Evolutionary conservation across 1,140 invertebrate genomes (phyloP), one percentile per base, ranked within the genome.

Genomic region (Zaprionus lachaisei): DNA sequence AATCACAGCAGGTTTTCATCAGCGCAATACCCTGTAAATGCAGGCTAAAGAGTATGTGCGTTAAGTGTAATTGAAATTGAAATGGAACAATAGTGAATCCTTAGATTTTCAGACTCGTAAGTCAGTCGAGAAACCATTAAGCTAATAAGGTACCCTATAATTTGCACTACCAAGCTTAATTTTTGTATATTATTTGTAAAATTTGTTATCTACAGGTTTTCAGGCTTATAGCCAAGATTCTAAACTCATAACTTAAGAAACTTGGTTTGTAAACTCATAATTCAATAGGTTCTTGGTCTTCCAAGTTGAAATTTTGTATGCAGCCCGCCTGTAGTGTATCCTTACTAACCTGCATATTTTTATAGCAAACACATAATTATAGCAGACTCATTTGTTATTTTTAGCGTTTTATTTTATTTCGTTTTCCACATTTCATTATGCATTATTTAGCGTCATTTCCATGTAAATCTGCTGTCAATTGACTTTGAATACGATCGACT

Each of bases 381-480:
- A 49, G 17, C 47, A 22, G 0, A 51, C 47, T 51, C 20, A 14
- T 17, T 22, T 57, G 26, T 41, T 54, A 34, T 68, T 73, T 61
- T 60, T 54, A 67, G 44, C n/a, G 26, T 22, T 56, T 20, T 5
- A 56, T 38, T 65, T 55, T 26, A 56, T 44, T 26, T 56, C 22
- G 2, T 28, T 67, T 57, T 62, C 37, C 22, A 34, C 14, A 37
- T 49, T 56, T 47, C 9, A 66, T 61, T 72, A 62, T 77, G 74
- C 63, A 72, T 58, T 47, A 77, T 61, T 67, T 20, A 57, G 24
- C 63, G 47, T 68, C 54, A 77, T 57, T 73, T 73, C 63, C 75
- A 73, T 77, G 31, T 68, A 57, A 68, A 67, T 72, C 47, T n/a
- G 61, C 73, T 65, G 54, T 54, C 73, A 76, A 71, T 65, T 72